These are phyloP conservation scores for Antheraea yamamai DNA, from an alignment of 2,888 invertebrate species.

Conservation along the genomic window DNA sequence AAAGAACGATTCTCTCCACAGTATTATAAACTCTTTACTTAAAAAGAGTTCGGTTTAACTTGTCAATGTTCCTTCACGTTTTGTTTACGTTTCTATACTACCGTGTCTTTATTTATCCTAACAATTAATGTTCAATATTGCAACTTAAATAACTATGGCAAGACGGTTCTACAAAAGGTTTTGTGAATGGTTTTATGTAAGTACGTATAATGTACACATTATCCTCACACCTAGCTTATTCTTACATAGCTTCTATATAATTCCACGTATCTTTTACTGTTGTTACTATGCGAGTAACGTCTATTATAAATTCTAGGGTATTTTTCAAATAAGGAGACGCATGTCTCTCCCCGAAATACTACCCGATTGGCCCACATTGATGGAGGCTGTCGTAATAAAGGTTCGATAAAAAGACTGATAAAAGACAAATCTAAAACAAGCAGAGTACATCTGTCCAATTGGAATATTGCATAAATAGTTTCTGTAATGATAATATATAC, in stretches of 20 bases:
- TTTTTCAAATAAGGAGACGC: conserved; percentile 86
- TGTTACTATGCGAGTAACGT: conserved; percentile 54
- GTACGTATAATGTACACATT: conserved; percentile 34
- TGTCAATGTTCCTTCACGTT: background rate
- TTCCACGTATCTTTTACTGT: conserved; percentile 25
- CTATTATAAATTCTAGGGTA: conserved; percentile 83
- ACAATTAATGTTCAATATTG: background rate
- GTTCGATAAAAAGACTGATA: conserved; percentile 81
- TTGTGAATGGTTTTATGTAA: conserved; percentile 46
- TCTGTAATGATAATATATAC: background rate
- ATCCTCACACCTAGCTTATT: conserved; percentile 40
- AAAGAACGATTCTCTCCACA: conserved; percentile 12
- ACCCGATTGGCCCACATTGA: conserved; percentile 90
- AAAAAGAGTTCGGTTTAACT: background rate
- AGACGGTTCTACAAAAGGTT: conserved; percentile 45
- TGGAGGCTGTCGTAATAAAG: conserved; percentile 85
- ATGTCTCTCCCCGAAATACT: conserved; percentile 87
- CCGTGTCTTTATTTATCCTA: conserved; percentile 1
- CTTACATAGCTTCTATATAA: conserved; percentile 39
- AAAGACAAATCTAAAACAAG: conserved; percentile 55
- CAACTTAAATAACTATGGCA: conserved; percentile 46
- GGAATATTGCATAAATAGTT: conserved; percentile 36
- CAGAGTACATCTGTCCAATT: conserved; percentile 51
- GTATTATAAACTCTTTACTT: conserved; percentile 8
- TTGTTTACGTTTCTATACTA: background rate